Evolutionary conservation across 2,888 invertebrate species (phyloP).

Genomic region (Andrena camellia): DNA sequence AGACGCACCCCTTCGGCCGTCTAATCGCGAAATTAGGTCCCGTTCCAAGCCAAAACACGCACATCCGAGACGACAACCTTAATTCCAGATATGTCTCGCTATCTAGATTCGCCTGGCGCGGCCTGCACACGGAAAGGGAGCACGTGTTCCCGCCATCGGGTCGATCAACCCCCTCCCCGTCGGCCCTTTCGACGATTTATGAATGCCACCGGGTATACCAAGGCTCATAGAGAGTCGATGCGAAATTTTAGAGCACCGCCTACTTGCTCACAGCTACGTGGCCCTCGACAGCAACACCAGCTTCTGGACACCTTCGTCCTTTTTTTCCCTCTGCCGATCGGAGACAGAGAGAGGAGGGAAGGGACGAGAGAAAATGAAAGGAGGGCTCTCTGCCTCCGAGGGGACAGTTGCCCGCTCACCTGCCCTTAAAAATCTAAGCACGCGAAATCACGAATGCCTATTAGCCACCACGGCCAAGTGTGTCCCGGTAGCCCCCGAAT

Average conservation of each 20-base stretch:
- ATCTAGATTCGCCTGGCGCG: constrained; percentile 42
- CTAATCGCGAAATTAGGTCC: constrained; percentile 7
- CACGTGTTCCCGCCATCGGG: constrained; percentile 52
- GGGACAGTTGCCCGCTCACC: constrained; percentile 79
- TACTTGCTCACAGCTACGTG: constrained; percentile 58
- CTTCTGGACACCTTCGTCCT: constrained; percentile 52
- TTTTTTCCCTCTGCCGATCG: constrained; percentile 27
- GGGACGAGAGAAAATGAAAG: constrained; percentile 23
- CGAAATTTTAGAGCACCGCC: constrained; percentile 71
- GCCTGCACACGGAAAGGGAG: constrained; percentile 30
- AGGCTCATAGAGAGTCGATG: constrained; percentile 67
- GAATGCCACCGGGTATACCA: constrained; percentile 66
- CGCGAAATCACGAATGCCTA: constrained; percentile 80
- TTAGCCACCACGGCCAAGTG: constrained; percentile 63
- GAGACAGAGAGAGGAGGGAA: constrained; percentile 51
- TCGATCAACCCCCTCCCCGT: constrained; percentile 45
- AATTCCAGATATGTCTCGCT: constrained; percentile 46
- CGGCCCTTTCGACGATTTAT: constrained; percentile 56
- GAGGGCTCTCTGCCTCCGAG: constrained; percentile 75
- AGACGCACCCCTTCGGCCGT: not conserved
- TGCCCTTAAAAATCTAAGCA: constrained; percentile 79
- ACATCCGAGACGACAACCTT: constrained; percentile 23
- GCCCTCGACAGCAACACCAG: constrained; percentile 47
- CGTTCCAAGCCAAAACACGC: constrained; percentile 12
- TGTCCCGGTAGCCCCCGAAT: constrained; percentile 46